Evolutionary conservation across 2,888 invertebrate species (phyloP), one percentile per base, ranked within the genome.

Genomic region (Dastarcus helophoroides): DNA sequence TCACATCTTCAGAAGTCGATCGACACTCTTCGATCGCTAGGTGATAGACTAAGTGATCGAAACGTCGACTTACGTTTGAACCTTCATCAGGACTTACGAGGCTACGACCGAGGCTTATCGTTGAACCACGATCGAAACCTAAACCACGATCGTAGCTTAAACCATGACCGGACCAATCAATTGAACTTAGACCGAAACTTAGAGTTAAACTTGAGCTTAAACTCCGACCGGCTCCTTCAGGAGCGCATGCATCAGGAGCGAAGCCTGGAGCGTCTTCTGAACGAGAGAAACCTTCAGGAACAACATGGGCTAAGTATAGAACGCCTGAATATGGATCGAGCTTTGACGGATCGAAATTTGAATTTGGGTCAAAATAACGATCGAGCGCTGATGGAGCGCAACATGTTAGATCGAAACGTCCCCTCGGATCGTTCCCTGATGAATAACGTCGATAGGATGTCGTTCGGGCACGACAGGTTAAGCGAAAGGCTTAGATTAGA

Each of bases 1-100:
- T 50, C 54, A 30, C 58, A 60, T 41, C 54, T 62, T 21, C 61
- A 62, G 42, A 46, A 62, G 17, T 60, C 62, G 33, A 59, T 63
- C 34, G 63, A 62, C 44, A 61, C 60, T 17, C 37, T 63, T 29
- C 48, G 63, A 5, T 56, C 54, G 4, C 43, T 63, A 29, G 60
- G 60, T n/a, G 62, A 60, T 43, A 50, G 62, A 3, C 46, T 63
- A 9, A 56, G 58, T 14, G 62, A 62, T 35, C 49, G 62, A 28
- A 60, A 60, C 38, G 57, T 61, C 23, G 61, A 61, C 36, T 43
- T 62, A 16, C 42, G 61, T 7, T 44, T 61, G 15, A 60, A 61
- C 39, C 41, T 58, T 19, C 58, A 54, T 32, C 51, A 54, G 24
- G 47, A 54, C 29, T 41, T 48, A 14, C 47, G 44, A 25, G 39